Percentiles rank a stretch among this genome's conserved stretches.
Evolutionary conservation across 1,140 invertebrate species (phyloP).

Genomic region (Brachionus koreanus): DNA sequence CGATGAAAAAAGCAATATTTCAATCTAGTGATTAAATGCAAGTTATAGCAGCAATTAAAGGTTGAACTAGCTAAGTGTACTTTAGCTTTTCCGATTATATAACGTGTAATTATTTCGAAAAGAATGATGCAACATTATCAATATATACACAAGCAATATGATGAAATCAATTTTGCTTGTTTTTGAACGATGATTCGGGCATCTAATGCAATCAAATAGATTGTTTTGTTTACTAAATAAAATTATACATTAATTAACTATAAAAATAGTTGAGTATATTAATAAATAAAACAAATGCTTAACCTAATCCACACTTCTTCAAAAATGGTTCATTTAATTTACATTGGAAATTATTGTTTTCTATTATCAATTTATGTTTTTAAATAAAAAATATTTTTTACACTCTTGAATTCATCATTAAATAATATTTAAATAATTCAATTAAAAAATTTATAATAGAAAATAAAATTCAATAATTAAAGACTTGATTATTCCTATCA

Average conservation of each 20-base stretch:
- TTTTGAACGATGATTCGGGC: neutral
- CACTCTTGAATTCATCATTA: no score
- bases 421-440: no score
- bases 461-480: no score
- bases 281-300: no score
- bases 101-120: neutral
- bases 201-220: neutral
- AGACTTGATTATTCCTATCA: no score
- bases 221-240: neutral
- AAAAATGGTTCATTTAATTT: no score
- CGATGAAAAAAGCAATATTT: no score
- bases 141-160: neutral
- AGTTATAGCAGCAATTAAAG: neutral
- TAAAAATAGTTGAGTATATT: neutral
- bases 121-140: neutral
- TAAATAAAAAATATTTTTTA: no score
- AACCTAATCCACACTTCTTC: no score
- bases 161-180: neutral
- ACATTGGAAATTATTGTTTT: no score
- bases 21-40: neutral
- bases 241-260: neutral
- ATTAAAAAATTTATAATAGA: no score
- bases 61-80: neutral
- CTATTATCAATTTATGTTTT: no score
- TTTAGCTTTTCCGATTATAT: neutral